Base-by-base conservation (phyloP, 2,797 vertebrate species). In the Taenioides sp. region DNA sequence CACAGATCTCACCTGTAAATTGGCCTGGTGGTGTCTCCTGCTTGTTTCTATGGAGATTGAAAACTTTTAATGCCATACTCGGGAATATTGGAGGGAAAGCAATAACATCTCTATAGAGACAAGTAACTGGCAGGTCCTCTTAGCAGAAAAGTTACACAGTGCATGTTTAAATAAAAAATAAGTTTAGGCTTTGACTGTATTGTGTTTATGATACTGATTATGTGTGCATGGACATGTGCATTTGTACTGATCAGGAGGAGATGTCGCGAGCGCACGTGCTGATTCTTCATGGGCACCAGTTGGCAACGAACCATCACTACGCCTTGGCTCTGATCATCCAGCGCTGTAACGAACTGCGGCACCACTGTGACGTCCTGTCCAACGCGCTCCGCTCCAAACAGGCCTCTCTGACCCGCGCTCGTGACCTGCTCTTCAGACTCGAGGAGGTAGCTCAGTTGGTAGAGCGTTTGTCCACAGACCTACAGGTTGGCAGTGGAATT, bases 311-410 rank as follows among this genome's bases (percentile, higher is more conserved):
- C 85, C 96, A 98, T 77, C 98, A 99, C 90, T 98, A 99, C 0
- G 98, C 97, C 0, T 91, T 98, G 75, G 96, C 97, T 20, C 92
- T 98, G 66, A 98, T 99, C 82, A 90, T 97, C 74, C 97, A 98
- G 92, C 96, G 96, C 72, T 99, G 98, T 89, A 98, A 96, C 0
- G 96, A 99, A 86, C 91, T 99, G 60, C 92, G 96, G 2, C 95
- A 98, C 83, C 93, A 89, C 78, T 96, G 94, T 0, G 96, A 98
- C 52, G 62, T 95, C 73, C 86, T 98, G 86, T 91, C 93, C 0
- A 90, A 90, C 0, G 94, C 95, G 78, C 89, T 96, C 68, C 95
- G 94, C 69, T 84, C 83, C 72, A 98, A 97, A 80, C 88, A 90
- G 62, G 72, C 89, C 9, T 87, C 81, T 3, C 95, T 98, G 57